Evolutionary conservation across 2,113 vertebrate species (phyloP), one percentile per base, ranked within the genome.

Genomic region (Melanostigma gelatinosum): DNA sequence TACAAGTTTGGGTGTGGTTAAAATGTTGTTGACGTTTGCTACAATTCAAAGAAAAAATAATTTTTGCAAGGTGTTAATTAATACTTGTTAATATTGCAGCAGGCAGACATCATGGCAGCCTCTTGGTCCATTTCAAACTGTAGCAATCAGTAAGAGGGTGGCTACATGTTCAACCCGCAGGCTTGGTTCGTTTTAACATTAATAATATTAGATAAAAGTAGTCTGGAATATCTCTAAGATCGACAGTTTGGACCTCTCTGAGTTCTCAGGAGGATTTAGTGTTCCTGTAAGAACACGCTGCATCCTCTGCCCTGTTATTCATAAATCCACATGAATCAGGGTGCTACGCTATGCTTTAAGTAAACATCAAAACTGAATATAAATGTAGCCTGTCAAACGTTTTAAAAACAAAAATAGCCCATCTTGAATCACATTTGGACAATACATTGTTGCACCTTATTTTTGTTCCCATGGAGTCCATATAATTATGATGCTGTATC

Each of bases 271-370:
- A 38, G 36, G 74, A 79, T 84, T 84, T 75, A 3, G 4, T 61
- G 0, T 78, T 85, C 82, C 71, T 80, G 81, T 87, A 44, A 60
- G 74, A 64, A 77, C 80, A 1, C 52, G 82, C 61, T 70, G 54
- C 16, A 2, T 83, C 77, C 50, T 77, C 65, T 66, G 44, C 74
- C 68, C 42, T 76, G 75, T 84, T 75, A 61, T 84, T 83, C 80
- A 36, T 84, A 83, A 29, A 80, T 72, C 67, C 80, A 68, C 63
- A 63, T 77, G 72, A 82, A 84, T 36, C 77, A 20, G 38, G 50
- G 29, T 48, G 67, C 48, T 29, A 46, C 71, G 5, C 8, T 54
- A 34, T 62, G 6, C 61, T 9, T 27, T 29, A 22, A 64, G 20
- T 65, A n/a, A 52, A 42, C 9, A 24, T 77, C 13, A 40, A 16